A percentile compares a stretch with the other conserved stretches of the same genome.
Conservation (phyloP, 2,113 vertebrate species). For the Rana temporaria region DNA sequence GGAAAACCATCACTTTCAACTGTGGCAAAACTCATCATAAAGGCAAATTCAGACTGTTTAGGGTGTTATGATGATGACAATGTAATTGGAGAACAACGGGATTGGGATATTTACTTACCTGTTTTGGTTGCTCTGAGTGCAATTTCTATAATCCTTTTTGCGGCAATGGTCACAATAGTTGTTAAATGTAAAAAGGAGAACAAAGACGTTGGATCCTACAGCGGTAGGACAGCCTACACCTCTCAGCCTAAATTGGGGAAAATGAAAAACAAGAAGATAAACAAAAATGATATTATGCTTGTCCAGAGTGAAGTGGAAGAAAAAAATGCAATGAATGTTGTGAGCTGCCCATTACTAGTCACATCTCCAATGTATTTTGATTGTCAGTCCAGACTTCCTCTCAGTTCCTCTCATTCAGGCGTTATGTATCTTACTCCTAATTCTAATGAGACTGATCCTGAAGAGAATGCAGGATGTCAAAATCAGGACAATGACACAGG, state of each 20-base stretch:
- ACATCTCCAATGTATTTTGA: constrained; percentile 99
- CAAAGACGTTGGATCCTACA: constrained; percentile 98
- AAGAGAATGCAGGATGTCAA: constrained; percentile 95
- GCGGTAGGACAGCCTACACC: constrained; percentile 96
- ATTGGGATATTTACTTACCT: constrained; percentile 97
- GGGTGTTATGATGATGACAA: constrained; percentile 81
- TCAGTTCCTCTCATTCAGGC: constrained; percentile 98
- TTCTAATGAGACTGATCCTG: constrained; percentile 94
- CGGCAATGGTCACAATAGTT: constrained; percentile 97
- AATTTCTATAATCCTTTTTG: constrained; percentile 95
- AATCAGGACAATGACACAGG: constrained; percentile 97
- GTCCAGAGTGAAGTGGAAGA: constrained; percentile 98
- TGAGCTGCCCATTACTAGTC: constrained; percentile 97
- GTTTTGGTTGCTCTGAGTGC: constrained; percentile 95
- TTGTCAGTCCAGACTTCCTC: constrained; percentile 98
- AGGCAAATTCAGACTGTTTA: constrained; percentile 87
- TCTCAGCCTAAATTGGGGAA: constrained; percentile 96
- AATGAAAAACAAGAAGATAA: constrained; percentile 95
- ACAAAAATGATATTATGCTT: constrained; percentile 98
- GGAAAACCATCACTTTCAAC: constrained; percentile 94
- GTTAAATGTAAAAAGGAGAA: constrained; percentile 97
- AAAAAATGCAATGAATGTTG: constrained; percentile 98
- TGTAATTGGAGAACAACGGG: constrained; percentile 88
- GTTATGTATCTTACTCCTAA: constrained; percentile 98
- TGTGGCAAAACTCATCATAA: constrained; percentile 91